These are phyloP conservation scores for Mareca strepera DNA, from an alignment of 2,797 vertebrate species.

Conservation along the genomic window DNA sequence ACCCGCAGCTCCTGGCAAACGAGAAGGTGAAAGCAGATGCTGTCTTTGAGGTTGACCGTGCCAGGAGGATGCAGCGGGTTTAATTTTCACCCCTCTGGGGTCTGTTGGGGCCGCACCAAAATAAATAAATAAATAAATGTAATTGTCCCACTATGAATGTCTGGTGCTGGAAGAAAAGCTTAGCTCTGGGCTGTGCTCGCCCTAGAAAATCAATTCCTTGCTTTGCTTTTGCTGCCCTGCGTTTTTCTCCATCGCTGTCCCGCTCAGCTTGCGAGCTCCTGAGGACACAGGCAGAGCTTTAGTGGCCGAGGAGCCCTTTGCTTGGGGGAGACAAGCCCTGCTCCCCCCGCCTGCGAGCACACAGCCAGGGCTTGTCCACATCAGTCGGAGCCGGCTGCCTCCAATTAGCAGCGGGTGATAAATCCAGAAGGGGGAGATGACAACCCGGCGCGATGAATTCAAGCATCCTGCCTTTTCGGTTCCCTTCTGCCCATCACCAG, in stretches of 20 bases:
- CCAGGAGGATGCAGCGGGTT: not conserved
- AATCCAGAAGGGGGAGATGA: slow-evolving; percentile 36
- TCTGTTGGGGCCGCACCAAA: not conserved
- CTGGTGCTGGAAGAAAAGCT: slow-evolving; percentile 9
- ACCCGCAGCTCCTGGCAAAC: not conserved
- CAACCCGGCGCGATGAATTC: not conserved
- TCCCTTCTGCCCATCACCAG: not conserved
- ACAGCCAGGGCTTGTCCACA: not conserved
- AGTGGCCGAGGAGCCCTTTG: not conserved
- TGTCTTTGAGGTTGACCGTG: rapidly evolving
- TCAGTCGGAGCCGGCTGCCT: slow-evolving; percentile 26
- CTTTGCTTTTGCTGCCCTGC: not conserved
- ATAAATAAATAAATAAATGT: not conserved
- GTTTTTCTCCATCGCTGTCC: not conserved
- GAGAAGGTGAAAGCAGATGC: not conserved
- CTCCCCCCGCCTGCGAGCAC: not conserved
- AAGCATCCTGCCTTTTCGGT: not conserved
- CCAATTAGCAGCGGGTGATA: slow-evolving; percentile 17
- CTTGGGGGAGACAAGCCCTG: not conserved
- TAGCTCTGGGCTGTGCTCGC: not conserved
- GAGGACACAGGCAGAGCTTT: not conserved
- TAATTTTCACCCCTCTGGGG: not conserved
- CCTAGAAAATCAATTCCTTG: not conserved
- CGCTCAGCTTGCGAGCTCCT: not conserved
- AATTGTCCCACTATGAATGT: not conserved